A percentile compares a stretch with the other conserved stretches of the same genome.
phyloP scores from a whole-genome alignment of 2,113 vertebrate species.

The Lathamus discolor region DNA sequence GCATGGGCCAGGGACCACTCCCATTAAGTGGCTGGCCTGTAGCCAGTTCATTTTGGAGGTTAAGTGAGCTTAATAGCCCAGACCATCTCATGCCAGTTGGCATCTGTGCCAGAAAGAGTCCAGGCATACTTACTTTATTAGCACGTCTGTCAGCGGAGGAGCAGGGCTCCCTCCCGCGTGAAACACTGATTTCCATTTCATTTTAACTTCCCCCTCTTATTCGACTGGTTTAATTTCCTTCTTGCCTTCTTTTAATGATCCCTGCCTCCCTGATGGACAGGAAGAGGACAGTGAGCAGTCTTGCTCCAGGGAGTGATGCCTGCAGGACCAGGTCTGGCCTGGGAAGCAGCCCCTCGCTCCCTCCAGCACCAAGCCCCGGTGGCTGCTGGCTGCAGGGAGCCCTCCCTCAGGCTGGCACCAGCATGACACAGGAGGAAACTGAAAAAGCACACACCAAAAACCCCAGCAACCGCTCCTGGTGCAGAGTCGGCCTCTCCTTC shows the following conservation, averaged over 20 bases:
- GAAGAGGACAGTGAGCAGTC: background rate
- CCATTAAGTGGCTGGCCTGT: constrained; percentile 11
- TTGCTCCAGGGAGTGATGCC: background rate
- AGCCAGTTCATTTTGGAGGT: constrained; percentile 47
- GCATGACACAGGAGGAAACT: background rate
- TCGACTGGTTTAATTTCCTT: constrained; percentile 51
- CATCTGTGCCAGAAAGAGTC: constrained; percentile 6
- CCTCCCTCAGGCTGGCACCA: background rate
- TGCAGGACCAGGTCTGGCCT: background rate
- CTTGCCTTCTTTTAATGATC: constrained; percentile 41
- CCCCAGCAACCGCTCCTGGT: background rate
- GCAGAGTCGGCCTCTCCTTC: background rate
- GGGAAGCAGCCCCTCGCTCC: background rate
- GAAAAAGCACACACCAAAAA: background rate
- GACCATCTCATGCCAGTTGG: constrained; percentile 27
- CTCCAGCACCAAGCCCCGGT: fast-evolving
- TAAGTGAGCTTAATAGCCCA: constrained; percentile 51
- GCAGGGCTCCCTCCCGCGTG: constrained; percentile 38
- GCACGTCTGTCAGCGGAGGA: background rate
- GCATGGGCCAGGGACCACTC: constrained; percentile 33
- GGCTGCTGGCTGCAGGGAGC: background rate
- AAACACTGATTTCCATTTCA: constrained; percentile 56
- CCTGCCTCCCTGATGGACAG: background rate
- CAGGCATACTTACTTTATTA: constrained; percentile 49
- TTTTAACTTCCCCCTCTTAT: constrained; percentile 26